Conservation (phyloP, 2,113 vertebrate genomes). For the Trematomus loennbergii region DNA sequence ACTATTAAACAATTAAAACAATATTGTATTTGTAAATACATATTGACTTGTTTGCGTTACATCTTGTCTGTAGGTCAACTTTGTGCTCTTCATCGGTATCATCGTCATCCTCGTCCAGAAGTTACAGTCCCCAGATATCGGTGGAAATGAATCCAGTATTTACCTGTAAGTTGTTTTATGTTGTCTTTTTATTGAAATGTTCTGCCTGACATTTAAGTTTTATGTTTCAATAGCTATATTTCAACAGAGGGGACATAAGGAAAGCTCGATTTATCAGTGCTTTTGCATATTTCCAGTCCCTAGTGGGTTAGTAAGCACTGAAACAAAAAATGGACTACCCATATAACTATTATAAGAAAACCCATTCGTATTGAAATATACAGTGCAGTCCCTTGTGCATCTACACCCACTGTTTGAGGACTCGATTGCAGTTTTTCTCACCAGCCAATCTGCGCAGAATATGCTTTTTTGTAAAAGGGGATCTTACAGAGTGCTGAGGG, state of each 20-base stretch:
- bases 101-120: constrained; percentile 98
- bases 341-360: no score
- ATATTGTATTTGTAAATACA: background rate
- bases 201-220: background rate
- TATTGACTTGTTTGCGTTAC: background rate
- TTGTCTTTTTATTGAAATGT: constrained; percentile 20
- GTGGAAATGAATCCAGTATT: constrained; percentile 98
- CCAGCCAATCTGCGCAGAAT: no score
- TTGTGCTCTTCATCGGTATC: constrained; percentile 96
- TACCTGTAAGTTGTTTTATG: constrained; percentile 90
- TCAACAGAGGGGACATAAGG: no score
- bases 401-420: no score
- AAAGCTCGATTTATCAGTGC: background rate
- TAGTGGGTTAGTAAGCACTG: no score
- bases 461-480: no score
- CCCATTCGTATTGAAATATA: no score
- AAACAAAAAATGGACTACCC: no score
- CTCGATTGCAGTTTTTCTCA: no score
- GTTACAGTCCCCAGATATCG: constrained; percentile 96
- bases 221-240: background rate
- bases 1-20: no score
- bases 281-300: background rate
- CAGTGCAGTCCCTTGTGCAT: no score
- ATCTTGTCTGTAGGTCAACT: constrained; percentile 90
- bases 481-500: no score